phyloP scores from a whole-genome alignment of 1,140 invertebrate species.

The Cydia pomonella region DNA sequence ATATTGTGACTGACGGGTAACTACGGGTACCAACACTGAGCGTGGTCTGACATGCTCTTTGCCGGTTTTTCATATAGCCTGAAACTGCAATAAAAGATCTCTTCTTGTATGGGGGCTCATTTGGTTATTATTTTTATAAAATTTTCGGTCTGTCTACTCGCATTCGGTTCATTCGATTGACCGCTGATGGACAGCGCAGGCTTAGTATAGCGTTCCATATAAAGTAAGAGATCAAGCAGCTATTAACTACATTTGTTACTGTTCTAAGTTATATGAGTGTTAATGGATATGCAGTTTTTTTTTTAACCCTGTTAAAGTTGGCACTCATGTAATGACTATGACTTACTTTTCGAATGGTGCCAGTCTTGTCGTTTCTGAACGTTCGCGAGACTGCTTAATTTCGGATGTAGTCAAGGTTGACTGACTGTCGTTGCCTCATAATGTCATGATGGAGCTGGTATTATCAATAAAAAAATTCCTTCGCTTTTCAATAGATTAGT shows the following conservation, averaged over 20 bases:
- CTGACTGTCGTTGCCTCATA: slow-evolving; percentile 8
- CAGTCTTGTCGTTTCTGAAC: slow-evolving; percentile 6
- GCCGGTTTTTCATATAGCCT: too few species aligned
- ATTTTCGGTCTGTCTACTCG: too few species aligned
- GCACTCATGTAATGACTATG: not conserved
- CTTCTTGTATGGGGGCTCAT: too few species aligned
- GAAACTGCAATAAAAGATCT: too few species aligned
- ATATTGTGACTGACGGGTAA: too few species aligned
- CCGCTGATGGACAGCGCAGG: too few species aligned
- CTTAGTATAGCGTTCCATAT: too few species aligned
- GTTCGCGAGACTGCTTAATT: slow-evolving; percentile 11
- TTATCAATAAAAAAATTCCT: not conserved
- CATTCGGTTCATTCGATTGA: too few species aligned
- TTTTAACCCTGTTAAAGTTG: not conserved
- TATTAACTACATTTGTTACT: not conserved
- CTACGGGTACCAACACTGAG: too few species aligned
- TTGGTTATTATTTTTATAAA: too few species aligned
- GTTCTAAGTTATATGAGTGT: not conserved
- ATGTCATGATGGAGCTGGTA: not conserved
- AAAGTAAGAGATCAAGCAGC: too few species aligned
- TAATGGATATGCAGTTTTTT: not conserved
- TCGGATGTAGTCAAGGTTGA: slow-evolving; percentile 15
- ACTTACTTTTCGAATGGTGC: not conserved
- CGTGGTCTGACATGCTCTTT: too few species aligned
- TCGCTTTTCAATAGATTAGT: not conserved